These are phyloP conservation scores for Puffinus mauretanicus DNA, from an alignment of 2,113 vertebrate species.

Conservation along the genomic window DNA sequence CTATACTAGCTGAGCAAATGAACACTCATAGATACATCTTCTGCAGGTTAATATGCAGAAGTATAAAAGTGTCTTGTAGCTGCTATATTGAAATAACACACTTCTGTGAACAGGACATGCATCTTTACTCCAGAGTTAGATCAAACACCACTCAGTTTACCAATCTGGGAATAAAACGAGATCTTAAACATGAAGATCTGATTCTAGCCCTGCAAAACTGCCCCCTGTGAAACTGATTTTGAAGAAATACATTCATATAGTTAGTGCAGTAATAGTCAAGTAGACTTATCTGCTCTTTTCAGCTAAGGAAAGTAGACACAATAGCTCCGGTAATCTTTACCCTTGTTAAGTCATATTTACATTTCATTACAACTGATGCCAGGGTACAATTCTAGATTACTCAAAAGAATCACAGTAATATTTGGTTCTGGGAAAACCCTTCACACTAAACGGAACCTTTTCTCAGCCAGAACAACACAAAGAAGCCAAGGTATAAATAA, in stretches of 20 bases:
- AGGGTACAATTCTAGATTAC: not conserved
- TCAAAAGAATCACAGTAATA: not conserved
- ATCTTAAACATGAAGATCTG: not conserved
- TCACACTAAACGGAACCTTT: not conserved
- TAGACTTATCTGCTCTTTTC: not conserved
- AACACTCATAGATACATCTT: not conserved
- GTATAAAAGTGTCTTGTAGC: not conserved
- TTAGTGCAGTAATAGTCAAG: not conserved
- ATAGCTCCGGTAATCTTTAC: not conserved
- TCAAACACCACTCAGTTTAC: not conserved
- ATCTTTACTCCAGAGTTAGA: not conserved
- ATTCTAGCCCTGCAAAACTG: not conserved
- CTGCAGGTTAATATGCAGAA: not conserved
- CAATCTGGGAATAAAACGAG: not conserved
- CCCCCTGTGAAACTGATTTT: not conserved
- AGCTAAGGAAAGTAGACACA: not conserved
- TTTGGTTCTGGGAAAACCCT: not conserved
- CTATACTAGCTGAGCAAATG: not conserved
- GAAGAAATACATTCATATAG: not conserved
- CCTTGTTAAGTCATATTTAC: not conserved
- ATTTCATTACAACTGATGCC: fast-evolving
- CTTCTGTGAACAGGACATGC: not conserved
- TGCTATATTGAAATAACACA: not conserved
- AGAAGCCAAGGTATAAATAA: not conserved
- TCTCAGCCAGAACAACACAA: not conserved